phyloP scores from a whole-genome alignment of 1,140 invertebrate species.

The Telenomus remus region DNA sequence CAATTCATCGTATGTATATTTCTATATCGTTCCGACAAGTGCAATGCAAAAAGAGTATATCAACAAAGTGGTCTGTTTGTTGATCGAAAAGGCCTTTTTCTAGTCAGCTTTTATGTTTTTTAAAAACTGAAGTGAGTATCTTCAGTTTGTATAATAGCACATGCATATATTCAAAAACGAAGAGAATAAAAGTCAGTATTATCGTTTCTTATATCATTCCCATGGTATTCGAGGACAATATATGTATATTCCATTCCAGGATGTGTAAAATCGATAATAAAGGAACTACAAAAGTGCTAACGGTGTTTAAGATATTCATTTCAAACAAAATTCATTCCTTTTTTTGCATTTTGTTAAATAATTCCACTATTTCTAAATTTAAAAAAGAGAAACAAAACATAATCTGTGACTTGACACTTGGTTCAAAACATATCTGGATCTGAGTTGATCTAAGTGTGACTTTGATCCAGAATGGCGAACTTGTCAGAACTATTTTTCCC shows the following conservation, averaged over 20 bases:
- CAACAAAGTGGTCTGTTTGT: conserved; percentile 7
- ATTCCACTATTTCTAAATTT: too few species aligned
- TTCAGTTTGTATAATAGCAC: conserved; percentile 24
- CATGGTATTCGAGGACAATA: conserved; percentile 62
- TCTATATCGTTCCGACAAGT: conserved; percentile 12
- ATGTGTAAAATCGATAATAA: conserved; percentile 28
- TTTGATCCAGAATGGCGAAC: too few species aligned
- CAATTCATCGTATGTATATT: conserved; percentile 26
- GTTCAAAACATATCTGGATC: too few species aligned
- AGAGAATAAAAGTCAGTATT: conserved; percentile 62
- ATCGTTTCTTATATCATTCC: conserved; percentile 62
- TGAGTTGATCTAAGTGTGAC: too few species aligned
- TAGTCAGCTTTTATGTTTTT: conserved; percentile 4
- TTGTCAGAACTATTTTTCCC: too few species aligned
- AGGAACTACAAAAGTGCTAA: too few species aligned
- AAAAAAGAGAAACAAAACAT: conserved; percentile 41
- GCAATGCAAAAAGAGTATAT: conserved; percentile 7
- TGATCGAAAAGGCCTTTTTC: conserved; percentile 5
- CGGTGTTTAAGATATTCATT: too few species aligned
- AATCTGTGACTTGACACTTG: neutral
- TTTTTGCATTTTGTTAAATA: too few species aligned
- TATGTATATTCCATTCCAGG: conserved; percentile 55
- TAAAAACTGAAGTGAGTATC: conserved; percentile 4
- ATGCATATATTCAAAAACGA: conserved; percentile 24
- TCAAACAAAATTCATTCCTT: conserved; percentile 12